A percentile compares a stretch with the other conserved stretches of the same genome.
Evolutionary conservation across 2,113 vertebrate genomes (phyloP).

Genomic region (Tachycineta bicolor): DNA sequence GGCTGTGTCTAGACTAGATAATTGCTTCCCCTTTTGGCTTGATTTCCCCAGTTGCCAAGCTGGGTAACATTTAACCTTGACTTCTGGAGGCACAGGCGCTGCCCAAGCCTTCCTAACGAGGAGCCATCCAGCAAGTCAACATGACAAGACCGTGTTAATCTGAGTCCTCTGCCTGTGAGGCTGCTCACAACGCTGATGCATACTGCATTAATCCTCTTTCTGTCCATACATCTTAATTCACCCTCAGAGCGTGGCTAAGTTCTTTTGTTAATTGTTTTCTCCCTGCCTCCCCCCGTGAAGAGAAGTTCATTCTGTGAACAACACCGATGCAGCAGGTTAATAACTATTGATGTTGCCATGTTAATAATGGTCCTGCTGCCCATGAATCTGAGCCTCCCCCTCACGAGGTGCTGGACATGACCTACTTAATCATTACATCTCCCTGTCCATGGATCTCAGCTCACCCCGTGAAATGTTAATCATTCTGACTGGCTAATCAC

Average conservation of each 20-base stretch:
- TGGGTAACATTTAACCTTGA: constrained; percentile 57
- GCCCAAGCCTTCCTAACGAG: constrained; percentile 4
- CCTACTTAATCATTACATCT: constrained; percentile 55
- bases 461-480: constrained; percentile 66
- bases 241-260: background rate
- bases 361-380: background rate
- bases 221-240: constrained; percentile 51
- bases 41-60: background rate
- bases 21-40: constrained; percentile 42
- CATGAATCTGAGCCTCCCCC: constrained; percentile 29
- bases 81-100: constrained; percentile 10
- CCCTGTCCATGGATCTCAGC: background rate
- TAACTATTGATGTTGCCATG: constrained; percentile 56
- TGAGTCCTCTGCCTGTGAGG: constrained; percentile 4
- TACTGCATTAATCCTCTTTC: constrained; percentile 48
- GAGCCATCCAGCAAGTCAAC: constrained; percentile 39
- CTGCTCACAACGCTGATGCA: constrained; percentile 8
- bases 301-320: constrained; percentile 35
- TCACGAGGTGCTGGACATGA: background rate
- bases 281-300: background rate
- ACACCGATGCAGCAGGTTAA: constrained; percentile 52
- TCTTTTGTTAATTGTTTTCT: constrained; percentile 56
- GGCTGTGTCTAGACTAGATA: constrained; percentile 38
- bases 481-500: constrained; percentile 57
- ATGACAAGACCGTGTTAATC: constrained; percentile 49